These are phyloP conservation scores for Alligator mississippiensis DNA, from an alignment of 2,113 vertebrate species.

Conservation along the genomic window DNA sequence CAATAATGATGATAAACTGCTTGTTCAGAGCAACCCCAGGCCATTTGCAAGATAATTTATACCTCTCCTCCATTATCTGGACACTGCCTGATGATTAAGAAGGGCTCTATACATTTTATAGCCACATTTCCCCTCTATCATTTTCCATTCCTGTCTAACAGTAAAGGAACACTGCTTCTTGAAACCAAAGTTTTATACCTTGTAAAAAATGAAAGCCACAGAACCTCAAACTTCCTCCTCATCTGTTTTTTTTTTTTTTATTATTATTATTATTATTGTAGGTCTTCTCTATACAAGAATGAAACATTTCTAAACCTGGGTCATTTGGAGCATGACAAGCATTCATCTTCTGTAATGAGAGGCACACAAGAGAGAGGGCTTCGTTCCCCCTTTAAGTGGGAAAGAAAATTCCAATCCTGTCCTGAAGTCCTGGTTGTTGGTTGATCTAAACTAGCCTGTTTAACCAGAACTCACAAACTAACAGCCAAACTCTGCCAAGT, in stretches of 20 bases:
- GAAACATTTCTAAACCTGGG: neutral
- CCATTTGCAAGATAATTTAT: neutral
- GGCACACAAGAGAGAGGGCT: neutral
- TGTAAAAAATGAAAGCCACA: constrained; percentile 31
- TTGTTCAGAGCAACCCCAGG: neutral
- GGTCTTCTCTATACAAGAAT: neutral
- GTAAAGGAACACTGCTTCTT: neutral
- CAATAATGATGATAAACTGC: neutral
- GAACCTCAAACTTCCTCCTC: constrained; percentile 14
- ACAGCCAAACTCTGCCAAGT: neutral
- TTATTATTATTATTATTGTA: neutral
- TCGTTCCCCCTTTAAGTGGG: too few relatives aligned
- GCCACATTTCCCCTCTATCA: neutral
- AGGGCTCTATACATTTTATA: neutral
- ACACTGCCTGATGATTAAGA: neutral
- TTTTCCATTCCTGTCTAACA: neutral
- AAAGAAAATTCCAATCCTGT: too few relatives aligned
- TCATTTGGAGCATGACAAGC: neutral
- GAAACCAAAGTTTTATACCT: neutral
- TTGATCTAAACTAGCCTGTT: too few relatives aligned
- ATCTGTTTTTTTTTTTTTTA: neutral
- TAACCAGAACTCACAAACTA: too few relatives aligned
- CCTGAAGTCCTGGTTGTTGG: too few relatives aligned
- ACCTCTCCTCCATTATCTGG: neutral
- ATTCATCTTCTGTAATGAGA: neutral